Evolutionary conservation across 2,113 vertebrate species (phyloP).

Genomic region (Leucopsar rothschildi): DNA sequence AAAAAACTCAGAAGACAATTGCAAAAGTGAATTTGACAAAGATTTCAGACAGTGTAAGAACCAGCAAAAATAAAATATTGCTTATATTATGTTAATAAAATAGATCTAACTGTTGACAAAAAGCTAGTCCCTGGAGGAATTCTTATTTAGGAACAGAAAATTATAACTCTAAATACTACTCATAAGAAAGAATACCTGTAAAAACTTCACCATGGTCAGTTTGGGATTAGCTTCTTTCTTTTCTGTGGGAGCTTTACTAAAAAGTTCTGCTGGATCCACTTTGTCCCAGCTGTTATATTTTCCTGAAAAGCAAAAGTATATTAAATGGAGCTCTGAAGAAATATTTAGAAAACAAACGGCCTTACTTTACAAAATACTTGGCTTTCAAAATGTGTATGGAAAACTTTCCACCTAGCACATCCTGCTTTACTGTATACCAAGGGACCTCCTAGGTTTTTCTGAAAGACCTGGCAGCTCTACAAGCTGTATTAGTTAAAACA

Average conservation of each 20-base stretch:
- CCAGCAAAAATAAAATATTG: not conserved
- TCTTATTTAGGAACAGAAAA: not conserved
- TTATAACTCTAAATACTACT: not conserved
- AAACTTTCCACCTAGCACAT: not conserved
- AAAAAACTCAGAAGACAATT: not conserved
- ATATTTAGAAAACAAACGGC: not conserved
- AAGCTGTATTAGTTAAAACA: fast-evolving
- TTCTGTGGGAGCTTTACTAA: conserved; percentile 95
- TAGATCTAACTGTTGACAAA: not conserved
- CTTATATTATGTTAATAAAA: not conserved
- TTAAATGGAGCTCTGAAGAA: not conserved
- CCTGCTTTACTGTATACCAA: not conserved
- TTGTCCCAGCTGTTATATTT: conserved; percentile 99
- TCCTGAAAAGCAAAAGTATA: conserved; percentile 68
- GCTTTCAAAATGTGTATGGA: not conserved
- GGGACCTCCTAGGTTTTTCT: not conserved
- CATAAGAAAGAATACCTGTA: conserved; percentile 79
- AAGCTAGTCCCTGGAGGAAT: not conserved
- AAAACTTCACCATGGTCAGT: conserved; percentile 95
- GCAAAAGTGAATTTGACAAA: not conserved
- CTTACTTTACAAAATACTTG: not conserved
- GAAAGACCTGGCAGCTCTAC: not conserved
- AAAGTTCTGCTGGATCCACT: conserved; percentile 96
- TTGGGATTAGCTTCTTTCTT: conserved; percentile 99
- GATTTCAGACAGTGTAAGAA: not conserved